Evolutionary conservation across 1,140 invertebrate genomes (phyloP).

Genomic region (Drosophila azteca): DNA sequence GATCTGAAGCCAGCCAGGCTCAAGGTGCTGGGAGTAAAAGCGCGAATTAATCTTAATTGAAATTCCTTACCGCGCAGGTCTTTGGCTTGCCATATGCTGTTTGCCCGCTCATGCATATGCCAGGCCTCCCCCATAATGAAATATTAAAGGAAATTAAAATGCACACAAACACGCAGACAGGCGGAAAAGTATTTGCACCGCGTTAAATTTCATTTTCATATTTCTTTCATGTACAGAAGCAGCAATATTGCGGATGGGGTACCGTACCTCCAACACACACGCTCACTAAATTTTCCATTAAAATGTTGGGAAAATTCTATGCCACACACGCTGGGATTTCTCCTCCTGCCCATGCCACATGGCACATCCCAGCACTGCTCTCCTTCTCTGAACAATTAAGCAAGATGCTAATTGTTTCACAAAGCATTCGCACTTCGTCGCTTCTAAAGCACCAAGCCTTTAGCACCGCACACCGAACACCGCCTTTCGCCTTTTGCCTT

Average conservation of each 20-base stretch:
- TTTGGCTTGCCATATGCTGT: conserved; percentile 53
- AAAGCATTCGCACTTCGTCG: conserved; percentile 78
- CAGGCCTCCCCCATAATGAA: conserved; percentile 44
- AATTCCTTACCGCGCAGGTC: conserved; percentile 67
- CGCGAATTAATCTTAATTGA: conserved; percentile 82
- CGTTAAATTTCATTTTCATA: conserved; percentile 62
- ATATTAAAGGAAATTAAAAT: conserved; percentile 76
- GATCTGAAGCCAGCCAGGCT: neutral
- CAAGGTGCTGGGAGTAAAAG: conserved; percentile 52
- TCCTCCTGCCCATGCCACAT: neutral
- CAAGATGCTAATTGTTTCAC: conserved; percentile 77
- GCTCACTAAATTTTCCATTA: conserved; percentile 75
- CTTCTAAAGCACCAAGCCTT: conserved; percentile 51
- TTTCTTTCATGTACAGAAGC: conserved; percentile 22
- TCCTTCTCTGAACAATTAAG: conserved; percentile 61
- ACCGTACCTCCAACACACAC: conserved; percentile 17
- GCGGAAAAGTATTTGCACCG: conserved; percentile 60
- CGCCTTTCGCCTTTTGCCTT: conserved; percentile 4
- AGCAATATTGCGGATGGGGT: neutral
- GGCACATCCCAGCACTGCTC: neutral
- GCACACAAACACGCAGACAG: conserved; percentile 33
- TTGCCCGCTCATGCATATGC: conserved; percentile 25
- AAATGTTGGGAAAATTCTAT: conserved; percentile 68
- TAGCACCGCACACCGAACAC: neutral
- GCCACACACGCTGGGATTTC: conserved; percentile 16